Evolutionary conservation across 2,797 vertebrate genomes (phyloP), one percentile per base, ranked within the genome.

Genomic region (Propithecus deckenii): DNA sequence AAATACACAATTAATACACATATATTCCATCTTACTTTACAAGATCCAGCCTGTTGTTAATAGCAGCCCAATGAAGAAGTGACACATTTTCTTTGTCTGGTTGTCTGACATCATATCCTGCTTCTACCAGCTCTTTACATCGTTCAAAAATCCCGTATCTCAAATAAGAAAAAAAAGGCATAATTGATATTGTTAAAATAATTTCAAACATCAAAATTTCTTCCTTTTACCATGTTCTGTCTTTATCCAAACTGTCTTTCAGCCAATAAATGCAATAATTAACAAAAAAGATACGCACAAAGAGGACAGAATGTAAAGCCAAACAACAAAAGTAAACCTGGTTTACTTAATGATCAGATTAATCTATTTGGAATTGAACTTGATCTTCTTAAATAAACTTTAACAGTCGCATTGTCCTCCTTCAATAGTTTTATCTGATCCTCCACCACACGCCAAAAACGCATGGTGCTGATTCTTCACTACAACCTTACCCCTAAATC

Each of bases 81-180:
- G 99, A 99, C 63, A 99, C 99, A 11, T 99, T 99, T 98, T 99
- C 99, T 97, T 99, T 99, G 98, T 99, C 99, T 10, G 99, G 99
- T 75, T 99, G 99, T 86, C 99, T 98, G 97, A 99, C 99, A 67
- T 99, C 99, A 32, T 99, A 99, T 79, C 99, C 99, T 1, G 99
- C 99, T 91, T 99, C 99, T 38, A 99, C 98, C 97, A 99, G 98
- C 97, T 99, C 99, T 98, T 99, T 99, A 98, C 99, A 99, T 72
- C 99, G 99, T 69, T 99, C 99, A 4, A 99, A 94, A 83, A 99
- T 98, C 5, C 99, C 99, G 0, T 99, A 99, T 98, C 99, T 99
- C 59, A 96, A 98, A 95, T 13, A 61, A 97, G 81, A 48, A 46
- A 61, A 71, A 78, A 91, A 79, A 48, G 57, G 23, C n/a, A 91